These are phyloP conservation scores for Papilio polyxenes DNA, from an alignment of 1,140 invertebrate genomes.

Conservation along the genomic window DNA sequence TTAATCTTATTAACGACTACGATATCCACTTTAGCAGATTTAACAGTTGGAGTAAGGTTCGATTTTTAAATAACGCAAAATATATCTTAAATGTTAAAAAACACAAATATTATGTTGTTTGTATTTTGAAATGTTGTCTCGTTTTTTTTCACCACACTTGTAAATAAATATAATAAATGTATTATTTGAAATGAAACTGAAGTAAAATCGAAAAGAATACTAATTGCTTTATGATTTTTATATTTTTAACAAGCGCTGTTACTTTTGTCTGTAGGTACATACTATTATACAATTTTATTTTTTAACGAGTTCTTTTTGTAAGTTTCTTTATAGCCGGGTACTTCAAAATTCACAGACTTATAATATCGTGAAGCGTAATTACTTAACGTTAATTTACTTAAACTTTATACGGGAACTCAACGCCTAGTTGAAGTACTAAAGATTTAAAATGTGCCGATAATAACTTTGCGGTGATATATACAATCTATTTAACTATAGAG, in stretches of 20 bases:
- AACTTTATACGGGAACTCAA: not conserved
- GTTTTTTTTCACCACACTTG: not conserved
- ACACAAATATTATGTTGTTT: not conserved
- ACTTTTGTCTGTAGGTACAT: not conserved
- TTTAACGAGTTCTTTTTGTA: conserved; percentile 12
- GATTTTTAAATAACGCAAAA: not conserved
- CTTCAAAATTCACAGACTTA: not conserved
- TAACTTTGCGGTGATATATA: not conserved
- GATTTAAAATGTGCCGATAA: not conserved
- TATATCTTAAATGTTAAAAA: not conserved
- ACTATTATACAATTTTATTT: not conserved
- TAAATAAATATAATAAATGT: too few relatives aligned
- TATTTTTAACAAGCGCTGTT: not conserved
- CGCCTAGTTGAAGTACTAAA: not conserved
- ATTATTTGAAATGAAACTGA: not conserved
- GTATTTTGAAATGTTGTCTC: not conserved
- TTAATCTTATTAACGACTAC: not conserved
- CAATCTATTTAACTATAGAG: too few relatives aligned
- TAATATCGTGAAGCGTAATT: not conserved
- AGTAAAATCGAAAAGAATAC: not conserved
- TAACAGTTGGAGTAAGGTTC: not conserved
- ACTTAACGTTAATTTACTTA: not conserved
- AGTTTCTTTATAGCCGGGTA: not conserved
- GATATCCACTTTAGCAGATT: not conserved
- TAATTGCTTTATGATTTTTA: conserved; percentile 1